phyloP scores from a whole-genome alignment of 1,140 invertebrate species.

The Drosophila rufa region DNA sequence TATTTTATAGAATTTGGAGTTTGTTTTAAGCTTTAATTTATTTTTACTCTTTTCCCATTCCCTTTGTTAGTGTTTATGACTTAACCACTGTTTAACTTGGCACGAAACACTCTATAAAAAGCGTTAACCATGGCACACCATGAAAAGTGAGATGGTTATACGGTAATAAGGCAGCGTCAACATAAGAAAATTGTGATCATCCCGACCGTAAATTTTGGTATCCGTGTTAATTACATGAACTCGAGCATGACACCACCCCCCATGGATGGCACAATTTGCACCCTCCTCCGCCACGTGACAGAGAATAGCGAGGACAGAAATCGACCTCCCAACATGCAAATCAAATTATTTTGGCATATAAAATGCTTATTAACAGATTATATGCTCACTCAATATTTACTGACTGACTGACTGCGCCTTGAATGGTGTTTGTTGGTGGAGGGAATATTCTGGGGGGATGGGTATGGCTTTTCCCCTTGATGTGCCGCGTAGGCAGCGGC shows the following conservation, averaged over 20 bases:
- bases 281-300: conserved; percentile 4
- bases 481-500: conserved; percentile 5
- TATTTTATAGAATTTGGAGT: background rate
- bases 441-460: background rate
- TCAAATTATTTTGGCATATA: conserved; percentile 81
- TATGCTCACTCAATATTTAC: conserved; percentile 52
- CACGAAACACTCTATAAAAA: conserved; percentile 16
- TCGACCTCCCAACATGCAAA: conserved; percentile 61
- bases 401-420: conserved; percentile 28
- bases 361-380: conserved; percentile 73
- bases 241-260: conserved; percentile 38
- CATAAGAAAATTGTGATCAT: conserved; percentile 59
- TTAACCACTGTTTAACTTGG: conserved; percentile 8
- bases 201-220: conserved; percentile 45
- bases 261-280: background rate
- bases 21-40: too few relatives aligned
- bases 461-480: conserved; percentile 3
- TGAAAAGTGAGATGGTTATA: conserved; percentile 35
- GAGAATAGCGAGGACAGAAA: conserved; percentile 31
- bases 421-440: background rate
- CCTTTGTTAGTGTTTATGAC: background rate
- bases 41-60: background rate
- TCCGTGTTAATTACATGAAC: conserved; percentile 57
- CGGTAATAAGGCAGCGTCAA: conserved; percentile 36
- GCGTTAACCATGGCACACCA: conserved; percentile 19